Evolutionary conservation across 2,797 vertebrate genomes (phyloP).

Genomic region (Spinus olivaceus): DNA sequence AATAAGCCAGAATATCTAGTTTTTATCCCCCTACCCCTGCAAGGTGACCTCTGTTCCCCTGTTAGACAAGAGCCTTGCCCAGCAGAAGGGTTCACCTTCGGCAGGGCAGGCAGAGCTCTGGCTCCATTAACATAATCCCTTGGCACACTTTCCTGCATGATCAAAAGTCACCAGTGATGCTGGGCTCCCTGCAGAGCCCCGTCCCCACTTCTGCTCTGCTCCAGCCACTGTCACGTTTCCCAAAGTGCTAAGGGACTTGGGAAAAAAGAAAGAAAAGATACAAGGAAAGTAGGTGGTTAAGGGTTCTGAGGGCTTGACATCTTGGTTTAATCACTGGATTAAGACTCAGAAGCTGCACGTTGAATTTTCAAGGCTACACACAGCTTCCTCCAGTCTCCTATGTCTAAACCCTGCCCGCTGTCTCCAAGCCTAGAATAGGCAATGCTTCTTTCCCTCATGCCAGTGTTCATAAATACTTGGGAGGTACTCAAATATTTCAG

Average conservation of each 20-base stretch:
- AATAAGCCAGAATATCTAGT: neutral
- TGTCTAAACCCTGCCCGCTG: neutral
- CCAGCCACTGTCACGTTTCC: neutral
- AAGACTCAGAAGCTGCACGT: neutral
- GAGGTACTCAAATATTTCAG: conserved; percentile 24
- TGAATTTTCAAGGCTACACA: neutral
- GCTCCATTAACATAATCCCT: neutral
- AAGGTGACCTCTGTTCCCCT: neutral
- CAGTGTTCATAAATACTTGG: conserved; percentile 26
- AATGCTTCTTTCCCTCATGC: neutral
- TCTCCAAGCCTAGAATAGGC: conserved; percentile 28
- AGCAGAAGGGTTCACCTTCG: neutral
- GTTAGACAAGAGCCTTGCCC: neutral
- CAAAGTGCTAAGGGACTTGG: neutral
- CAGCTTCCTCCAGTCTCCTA: neutral
- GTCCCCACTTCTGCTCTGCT: neutral
- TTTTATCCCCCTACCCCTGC: rapidly evolving
- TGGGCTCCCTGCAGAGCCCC: neutral
- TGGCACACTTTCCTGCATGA: neutral
- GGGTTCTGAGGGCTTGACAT: neutral
- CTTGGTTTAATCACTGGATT: neutral
- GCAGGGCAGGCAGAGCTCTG: neutral
- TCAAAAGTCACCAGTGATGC: neutral
- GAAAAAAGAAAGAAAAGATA: neutral
- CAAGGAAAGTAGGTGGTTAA: neutral